Conservation (phyloP, 2,888 invertebrate genomes). For the Sisyra nigra region DNA sequence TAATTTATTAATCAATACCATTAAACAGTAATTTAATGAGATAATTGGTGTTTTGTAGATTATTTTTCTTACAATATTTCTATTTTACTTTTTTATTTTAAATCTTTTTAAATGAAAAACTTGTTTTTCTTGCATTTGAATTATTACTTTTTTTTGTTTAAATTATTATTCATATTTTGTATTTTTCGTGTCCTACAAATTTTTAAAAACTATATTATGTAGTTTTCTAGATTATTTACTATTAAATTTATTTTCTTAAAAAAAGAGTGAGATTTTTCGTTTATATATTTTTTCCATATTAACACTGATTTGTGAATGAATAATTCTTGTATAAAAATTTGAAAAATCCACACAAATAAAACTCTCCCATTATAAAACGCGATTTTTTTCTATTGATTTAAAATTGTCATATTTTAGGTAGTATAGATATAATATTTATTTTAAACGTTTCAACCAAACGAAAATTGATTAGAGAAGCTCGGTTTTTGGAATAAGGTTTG, state of each 20-base stretch:
- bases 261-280: too few species aligned
- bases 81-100: neutral
- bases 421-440: too few species aligned
- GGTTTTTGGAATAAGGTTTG: too few species aligned
- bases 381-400: too few species aligned
- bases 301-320: conserved; percentile 1
- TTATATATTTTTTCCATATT: neutral
- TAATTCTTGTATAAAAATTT: conserved; percentile 5
- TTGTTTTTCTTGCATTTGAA: conserved; percentile 6
- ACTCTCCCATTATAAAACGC: too few species aligned
- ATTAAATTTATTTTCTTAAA: too few species aligned
- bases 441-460: too few species aligned
- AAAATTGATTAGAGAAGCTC: too few species aligned
- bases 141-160: conserved; percentile 6
- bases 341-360: neutral
- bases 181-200: too few species aligned
- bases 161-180: neutral
- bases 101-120: neutral
- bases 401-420: too few species aligned
- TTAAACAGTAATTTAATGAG: conserved; percentile 22
- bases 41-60: conserved; percentile 31
- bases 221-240: too few species aligned
- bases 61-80: conserved; percentile 17
- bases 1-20: conserved; percentile 10
- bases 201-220: too few species aligned